Conservation (phyloP, 2,888 invertebrate species). For the Cyclophora punctaria region DNA sequence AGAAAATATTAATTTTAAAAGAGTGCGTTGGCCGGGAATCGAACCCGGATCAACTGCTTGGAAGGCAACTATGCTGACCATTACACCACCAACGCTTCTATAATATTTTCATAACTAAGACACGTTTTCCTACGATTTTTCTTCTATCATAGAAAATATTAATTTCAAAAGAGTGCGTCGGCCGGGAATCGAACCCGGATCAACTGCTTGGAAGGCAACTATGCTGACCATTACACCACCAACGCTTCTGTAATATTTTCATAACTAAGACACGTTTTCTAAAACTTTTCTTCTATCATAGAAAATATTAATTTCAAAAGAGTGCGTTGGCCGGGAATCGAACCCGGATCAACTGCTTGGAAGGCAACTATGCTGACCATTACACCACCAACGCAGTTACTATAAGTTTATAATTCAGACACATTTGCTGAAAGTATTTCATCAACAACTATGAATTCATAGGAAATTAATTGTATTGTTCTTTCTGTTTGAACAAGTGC, state of each 20-base stretch:
- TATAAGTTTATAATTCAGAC: too few relatives aligned
- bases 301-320: constrained; percentile 17
- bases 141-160: too few relatives aligned
- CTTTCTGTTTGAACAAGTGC: too few relatives aligned
- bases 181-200: constrained; percentile 77
- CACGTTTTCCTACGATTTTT: too few relatives aligned
- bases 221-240: constrained; percentile 78
- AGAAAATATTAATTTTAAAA: constrained; percentile 24
- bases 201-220: constrained; percentile 78
- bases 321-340: constrained; percentile 72
- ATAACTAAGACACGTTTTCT: too few relatives aligned
- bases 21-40: constrained; percentile 74
- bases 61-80: constrained; percentile 77
- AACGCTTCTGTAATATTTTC: constrained; percentile 39
- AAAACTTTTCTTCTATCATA: too few relatives aligned
- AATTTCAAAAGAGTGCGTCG: constrained; percentile 55
- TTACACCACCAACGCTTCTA: constrained; percentile 72
- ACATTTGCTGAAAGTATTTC: too few relatives aligned
- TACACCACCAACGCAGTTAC: constrained; percentile 67
- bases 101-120: too few relatives aligned
- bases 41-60: constrained; percentile 77
- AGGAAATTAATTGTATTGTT: too few relatives aligned
- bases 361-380: constrained; percentile 76
- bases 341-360: constrained; percentile 76
- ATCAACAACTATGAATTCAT: too few relatives aligned